Evolutionary conservation across 1,140 invertebrate species (phyloP), one percentile per base, ranked within the genome.

Genomic region (Conopomorpha cramerella): DNA sequence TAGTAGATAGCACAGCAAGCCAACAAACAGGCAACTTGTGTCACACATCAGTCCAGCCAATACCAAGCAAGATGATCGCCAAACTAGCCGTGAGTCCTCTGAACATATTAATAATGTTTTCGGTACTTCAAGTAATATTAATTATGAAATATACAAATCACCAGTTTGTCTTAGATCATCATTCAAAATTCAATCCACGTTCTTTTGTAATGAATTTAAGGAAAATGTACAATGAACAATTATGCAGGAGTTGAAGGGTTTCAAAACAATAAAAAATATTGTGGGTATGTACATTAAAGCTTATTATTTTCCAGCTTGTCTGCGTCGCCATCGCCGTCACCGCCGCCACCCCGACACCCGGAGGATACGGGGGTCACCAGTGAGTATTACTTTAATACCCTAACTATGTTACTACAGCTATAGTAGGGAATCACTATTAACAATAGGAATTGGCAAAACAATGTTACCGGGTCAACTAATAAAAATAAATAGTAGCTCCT

Each of bases 31-130:
- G 4, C 19, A 10, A 4, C 10, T 10, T 6, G 19, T 10, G 10
- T 4, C 19, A 6, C 4, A 23, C 10, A 58, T 68, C 64, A 68
- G 62, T 68, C 64, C 65, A 68, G 65, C 65, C 65, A 39, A 55
- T 49, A 16, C 26, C 47, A 55, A 58, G 48, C 53, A 70, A 64
- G 48, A 73, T 73, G 68, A 71, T 68, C 68, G 55, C 68, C 43
- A 73, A 71, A 65, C 56, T 73, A 58, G 58, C 66, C 52, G 68
- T 73, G 57, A 73, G 68, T 68, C 8, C 17, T 8, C 3, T 23
- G n/a, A 31, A 11, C 10, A 36, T 8, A 13, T 17, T 7, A 19
- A 10, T 16, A 32, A 17, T 15, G 14, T 2, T 36, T 33, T 3
- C 13, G 11, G 4, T 32, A 30, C 34, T 31, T 13, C n/a, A 14